Percentiles rank a stretch among this genome's conserved stretches.
phyloP scores from a whole-genome alignment of 2,888 invertebrate genomes.

The Stenchaetothrips biformis region DNA sequence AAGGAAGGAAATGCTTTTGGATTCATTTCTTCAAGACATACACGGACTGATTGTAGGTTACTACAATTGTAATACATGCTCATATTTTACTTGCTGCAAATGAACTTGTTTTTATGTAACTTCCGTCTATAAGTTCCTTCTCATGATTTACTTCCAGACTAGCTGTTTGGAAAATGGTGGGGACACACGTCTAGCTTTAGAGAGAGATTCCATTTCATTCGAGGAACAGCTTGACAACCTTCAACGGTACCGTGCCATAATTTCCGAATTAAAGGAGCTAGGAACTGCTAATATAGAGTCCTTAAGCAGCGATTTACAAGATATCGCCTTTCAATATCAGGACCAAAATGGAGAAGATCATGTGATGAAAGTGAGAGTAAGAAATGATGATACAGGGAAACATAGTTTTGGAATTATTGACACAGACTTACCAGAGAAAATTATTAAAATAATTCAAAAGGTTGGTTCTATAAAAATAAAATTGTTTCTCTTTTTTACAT shows the following conservation, averaged over 20 bases:
- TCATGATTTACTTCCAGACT: background rate
- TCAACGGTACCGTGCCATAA: background rate
- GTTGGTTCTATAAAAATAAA: background rate
- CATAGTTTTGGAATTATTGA: background rate
- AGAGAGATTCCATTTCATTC: background rate
- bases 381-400: background rate
- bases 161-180: background rate
- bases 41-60: background rate
- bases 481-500: background rate
- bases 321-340: background rate
- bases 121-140: too few relatives aligned
- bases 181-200: background rate
- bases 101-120: too few relatives aligned
- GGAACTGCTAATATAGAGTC: background rate
- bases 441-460: background rate
- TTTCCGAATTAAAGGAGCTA: background rate
- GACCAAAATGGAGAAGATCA: background rate
- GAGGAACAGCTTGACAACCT: background rate
- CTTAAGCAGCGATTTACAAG: background rate
- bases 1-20: background rate
- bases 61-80: too few relatives aligned
- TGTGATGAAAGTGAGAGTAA: background rate
- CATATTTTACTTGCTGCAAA: too few relatives aligned
- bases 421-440: background rate
- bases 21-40: background rate